Percentiles rank a stretch among this genome's conserved stretches.
Conservation (phyloP, 2,797 vertebrate genomes). For the Emys orbicularis region DNA sequence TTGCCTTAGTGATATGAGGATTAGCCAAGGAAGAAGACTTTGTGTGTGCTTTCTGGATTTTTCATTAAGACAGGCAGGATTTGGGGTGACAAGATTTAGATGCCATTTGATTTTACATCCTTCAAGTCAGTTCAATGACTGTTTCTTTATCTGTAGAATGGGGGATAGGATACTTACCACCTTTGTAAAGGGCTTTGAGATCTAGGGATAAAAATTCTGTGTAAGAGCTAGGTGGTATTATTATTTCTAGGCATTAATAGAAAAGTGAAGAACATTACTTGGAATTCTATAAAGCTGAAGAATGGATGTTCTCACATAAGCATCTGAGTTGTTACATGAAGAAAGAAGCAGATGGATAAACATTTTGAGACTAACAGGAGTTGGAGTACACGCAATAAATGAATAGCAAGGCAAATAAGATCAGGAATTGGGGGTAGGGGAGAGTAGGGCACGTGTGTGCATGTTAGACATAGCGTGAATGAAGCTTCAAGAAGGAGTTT, state of each 20-base stretch:
- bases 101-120: not conserved
- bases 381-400: not conserved
- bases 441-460: not conserved
- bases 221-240: not conserved
- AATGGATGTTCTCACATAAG: not conserved
- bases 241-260: not conserved
- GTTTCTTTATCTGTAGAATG: not conserved
- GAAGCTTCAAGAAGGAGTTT: not conserved
- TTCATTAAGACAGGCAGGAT: not conserved
- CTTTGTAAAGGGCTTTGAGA: not conserved
- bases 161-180: not conserved
- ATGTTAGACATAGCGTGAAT: not conserved
- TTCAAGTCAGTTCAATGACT: not conserved
- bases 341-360: not conserved
- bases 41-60: not conserved
- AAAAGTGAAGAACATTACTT: not conserved
- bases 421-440: not conserved
- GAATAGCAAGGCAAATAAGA: not conserved
- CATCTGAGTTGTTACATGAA: not conserved
- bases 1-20: slow-evolving; percentile 38
- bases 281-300: not conserved
- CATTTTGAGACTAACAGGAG: not conserved
- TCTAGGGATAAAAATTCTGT: not conserved
- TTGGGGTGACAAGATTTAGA: not conserved
- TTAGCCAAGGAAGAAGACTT: not conserved